Base-by-base conservation (phyloP, 2,113 vertebrate species). In the Kryptolebias marmoratus region DNA sequence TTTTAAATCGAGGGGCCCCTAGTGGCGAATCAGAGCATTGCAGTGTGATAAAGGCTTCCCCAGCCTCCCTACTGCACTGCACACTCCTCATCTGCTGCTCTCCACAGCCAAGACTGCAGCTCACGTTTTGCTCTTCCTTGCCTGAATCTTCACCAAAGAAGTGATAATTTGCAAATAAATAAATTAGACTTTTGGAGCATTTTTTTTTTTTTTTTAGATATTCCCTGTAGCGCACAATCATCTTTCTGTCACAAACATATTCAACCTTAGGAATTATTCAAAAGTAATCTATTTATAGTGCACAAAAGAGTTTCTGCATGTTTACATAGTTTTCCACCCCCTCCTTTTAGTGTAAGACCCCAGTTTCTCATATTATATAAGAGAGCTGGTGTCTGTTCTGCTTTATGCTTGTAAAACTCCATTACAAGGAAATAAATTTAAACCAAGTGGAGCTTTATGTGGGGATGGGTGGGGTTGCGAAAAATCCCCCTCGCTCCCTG, bases 1-100 rank as follows among this genome's bases (percentile, higher is more conserved):
- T 73, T 69, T 72, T 83, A 53, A 74, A 70, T 64, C 63, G 18
- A 57, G 78, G 89, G 63, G 89, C 92, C 49, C 83, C 86, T 91
- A 71, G 81, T 63, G 93, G 82, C 55, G 9, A 15, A 80, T 30
- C 3, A n/a, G 16, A n/a, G 72, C 31, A 82, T 31, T 85, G 69
- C 88, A 87, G 28, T 32, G 16, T 54, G 56, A 74, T 55, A 12
- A 53, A 13, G 72, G 79, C 63, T 77, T 82, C 80, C 83, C 86
- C 73, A 73, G 48, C 71, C 30, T 65, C 49, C 64, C 50, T 22
- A 22, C 22, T 53, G 0, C 61, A 42, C 39, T 67, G 59, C 76
- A 72, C 76, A 72, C 57, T 36, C 53, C 15, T 16, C n/a, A 27
- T 16, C n/a, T 31, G n/a, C 11, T n/a, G 4, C 2, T 59, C 39